phyloP scores from a whole-genome alignment of 2,797 vertebrate genomes.

The Salarias fasciatus region DNA sequence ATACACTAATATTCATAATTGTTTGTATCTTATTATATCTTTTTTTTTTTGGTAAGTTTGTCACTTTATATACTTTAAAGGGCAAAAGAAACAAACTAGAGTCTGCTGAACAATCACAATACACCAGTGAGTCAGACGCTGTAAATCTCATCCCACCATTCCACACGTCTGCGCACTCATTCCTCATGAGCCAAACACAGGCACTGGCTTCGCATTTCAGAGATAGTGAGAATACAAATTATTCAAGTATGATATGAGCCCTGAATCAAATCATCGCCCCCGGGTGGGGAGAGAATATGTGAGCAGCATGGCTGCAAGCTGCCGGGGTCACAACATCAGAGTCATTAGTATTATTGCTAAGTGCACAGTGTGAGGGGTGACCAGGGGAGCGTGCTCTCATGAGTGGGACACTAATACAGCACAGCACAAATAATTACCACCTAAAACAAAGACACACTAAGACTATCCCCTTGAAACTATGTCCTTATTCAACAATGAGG shows the following conservation, averaged over 20 bases:
- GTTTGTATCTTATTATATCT: too few relatives aligned
- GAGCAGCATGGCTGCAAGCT: constrained; percentile 35
- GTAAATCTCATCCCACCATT: constrained; percentile 36
- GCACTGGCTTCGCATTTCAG: constrained; percentile 34
- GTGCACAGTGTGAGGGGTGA: constrained; percentile 35
- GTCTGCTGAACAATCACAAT: constrained; percentile 49
- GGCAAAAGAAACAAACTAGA: background rate
- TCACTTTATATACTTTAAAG: too few relatives aligned
- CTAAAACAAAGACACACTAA: too few relatives aligned
- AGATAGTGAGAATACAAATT: constrained; percentile 52
- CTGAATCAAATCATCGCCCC: constrained; percentile 53
- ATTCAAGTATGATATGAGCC: constrained; percentile 54
- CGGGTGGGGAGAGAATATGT: constrained; percentile 36
- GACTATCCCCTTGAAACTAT: too few relatives aligned
- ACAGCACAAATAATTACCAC: constrained; percentile 8
- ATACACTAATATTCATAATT: too few relatives aligned
- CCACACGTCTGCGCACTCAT: constrained; percentile 23
- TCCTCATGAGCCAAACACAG: constrained; percentile 45
- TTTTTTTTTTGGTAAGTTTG: too few relatives aligned
- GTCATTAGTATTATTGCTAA: constrained; percentile 48
- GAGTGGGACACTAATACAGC: constrained; percentile 15
- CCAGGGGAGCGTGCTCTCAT: constrained; percentile 35
- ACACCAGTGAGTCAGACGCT: constrained; percentile 47
- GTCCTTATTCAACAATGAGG: too few relatives aligned
- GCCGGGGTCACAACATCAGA: constrained; percentile 45